Evolutionary conservation across 2,888 invertebrate genomes (phyloP), one percentile per base, ranked within the genome.

Genomic region (Bibio marci): DNA sequence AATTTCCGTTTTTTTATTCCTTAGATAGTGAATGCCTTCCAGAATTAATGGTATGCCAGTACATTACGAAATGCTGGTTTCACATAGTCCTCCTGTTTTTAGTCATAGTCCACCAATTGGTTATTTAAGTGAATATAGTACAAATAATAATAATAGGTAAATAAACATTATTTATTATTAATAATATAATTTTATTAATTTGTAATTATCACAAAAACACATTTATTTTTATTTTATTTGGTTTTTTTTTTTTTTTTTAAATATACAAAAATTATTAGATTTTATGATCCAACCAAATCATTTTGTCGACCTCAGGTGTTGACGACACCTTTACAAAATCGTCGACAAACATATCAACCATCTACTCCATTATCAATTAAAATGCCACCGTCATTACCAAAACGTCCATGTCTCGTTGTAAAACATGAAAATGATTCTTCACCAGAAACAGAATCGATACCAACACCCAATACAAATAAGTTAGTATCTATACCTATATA

Each of bases 41-140:
- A 22, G 22, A 17, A 13, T 31, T 10, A 19, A 19, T 30, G 39
- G 39, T 35, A 44, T 44, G 44, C 43, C 43, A 27, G 50, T 49
- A 18, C 55, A 59, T 41, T 61, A 56, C 56, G 59, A 61, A 47
- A 68, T 77, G 64, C 66, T 78, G 52, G 71, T 78, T 43, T 76
- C 78, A 47, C 76, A 73, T 55, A 68, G 74, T 55, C 80, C 79
- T 37, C 71, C 73, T 42, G 65, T 71, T 49, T 79, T 76, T 64
- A 75, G 75, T 43, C 72, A 71, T 63, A 76, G 77, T 56, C 77
- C 78, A 5, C 76, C 76, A 28, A 70, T 71, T 43, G 69, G 71
- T 46, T 74, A 73, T 55, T 58, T 76, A 27, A 58, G 70, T 38
- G 73, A 75, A 53, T 76, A 70, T 58, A 63, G 66, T 52, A 54